Base-by-base conservation (phyloP, 2,113 vertebrate genomes). In the Pogonocichla stellata region DNA sequence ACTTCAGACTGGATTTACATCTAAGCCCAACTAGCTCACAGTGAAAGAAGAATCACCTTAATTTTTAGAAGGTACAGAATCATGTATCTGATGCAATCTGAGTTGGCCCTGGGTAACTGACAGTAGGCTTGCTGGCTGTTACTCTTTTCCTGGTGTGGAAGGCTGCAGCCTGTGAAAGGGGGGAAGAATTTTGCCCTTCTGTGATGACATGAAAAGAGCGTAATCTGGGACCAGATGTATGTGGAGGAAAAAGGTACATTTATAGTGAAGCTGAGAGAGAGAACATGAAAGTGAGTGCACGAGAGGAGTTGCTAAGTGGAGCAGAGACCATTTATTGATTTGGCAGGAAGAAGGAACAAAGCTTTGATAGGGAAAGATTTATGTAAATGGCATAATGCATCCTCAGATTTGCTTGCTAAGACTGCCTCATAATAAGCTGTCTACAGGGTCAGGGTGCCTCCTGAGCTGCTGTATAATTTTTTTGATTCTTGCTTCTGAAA, bases 241-340 rank as follows among this genome's bases (percentile, higher is more conserved):
- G 18, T 69, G 60, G 31, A 80, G 26, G 25, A 54, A 66, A 56
- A 50, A 82, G 45, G 54, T 65, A 36, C 70, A 66, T 86, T 80
- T 88, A 40, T 36, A 47, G 26, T 56, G 75, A 88, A 28, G 19
- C 2, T 74, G 19, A 67, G 69, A 62, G n/a, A 34, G 19, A 86
- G 77, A 74, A 70, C 38, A 25, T 78, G 75, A 53, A 72, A 90
- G 54, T 26, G n/a, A 83, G 33, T 42, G 54, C 33, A 31, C 0
- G 4, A 36, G n/a, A 42, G 50, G 34, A 72, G 51, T 65, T 3
- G 1, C 54, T 70, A 78, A 75, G 70, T 83, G 67, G 33, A 81
- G 28, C 58, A 88, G 67, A 72, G 75, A 43, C 62, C 36, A 36
- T 87, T 86, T 89, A 80, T 85, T 95, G 92, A 89, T 94, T 85